Evolutionary conservation across 2,797 vertebrate genomes (phyloP).

Genomic region (Alca torda): DNA sequence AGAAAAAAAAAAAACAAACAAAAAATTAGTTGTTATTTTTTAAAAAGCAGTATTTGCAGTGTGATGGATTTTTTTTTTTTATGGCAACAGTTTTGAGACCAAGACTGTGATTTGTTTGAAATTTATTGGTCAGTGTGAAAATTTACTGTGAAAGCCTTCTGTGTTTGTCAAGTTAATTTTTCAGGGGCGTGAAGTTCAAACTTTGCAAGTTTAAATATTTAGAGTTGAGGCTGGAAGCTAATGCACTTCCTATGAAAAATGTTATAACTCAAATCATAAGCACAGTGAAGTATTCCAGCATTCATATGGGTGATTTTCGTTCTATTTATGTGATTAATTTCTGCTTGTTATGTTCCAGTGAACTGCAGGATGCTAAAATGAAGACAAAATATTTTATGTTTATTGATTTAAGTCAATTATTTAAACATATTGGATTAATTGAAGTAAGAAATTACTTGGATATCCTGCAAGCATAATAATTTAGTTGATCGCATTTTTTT

Average conservation of each 20-base stretch:
- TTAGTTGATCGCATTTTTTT: background rate
- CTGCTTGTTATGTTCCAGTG: background rate
- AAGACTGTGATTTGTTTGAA: background rate
- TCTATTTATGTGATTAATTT: conserved; percentile 1
- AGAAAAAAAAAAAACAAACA: background rate
- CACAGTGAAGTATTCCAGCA: background rate
- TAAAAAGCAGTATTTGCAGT: background rate
- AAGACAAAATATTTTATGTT: background rate
- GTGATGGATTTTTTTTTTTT: background rate
- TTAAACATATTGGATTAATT: conserved; percentile 8
- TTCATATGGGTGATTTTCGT: background rate
- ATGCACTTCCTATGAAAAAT: background rate
- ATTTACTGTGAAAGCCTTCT: background rate
- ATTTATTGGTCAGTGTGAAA: background rate
- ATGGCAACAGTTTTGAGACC: background rate
- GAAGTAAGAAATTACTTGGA: background rate
- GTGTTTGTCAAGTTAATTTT: conserved; percentile 25
- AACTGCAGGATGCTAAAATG: background rate
- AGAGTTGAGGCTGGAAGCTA: background rate
- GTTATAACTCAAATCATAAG: background rate
- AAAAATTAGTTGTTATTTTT: background rate
- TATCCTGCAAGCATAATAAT: background rate
- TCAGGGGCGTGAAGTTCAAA: background rate
- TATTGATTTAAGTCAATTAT: background rate
- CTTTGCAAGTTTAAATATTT: conserved; percentile 34